phyloP scores from a whole-genome alignment of 2,113 vertebrate genomes.

The Girardinichthys multiradiatus region DNA sequence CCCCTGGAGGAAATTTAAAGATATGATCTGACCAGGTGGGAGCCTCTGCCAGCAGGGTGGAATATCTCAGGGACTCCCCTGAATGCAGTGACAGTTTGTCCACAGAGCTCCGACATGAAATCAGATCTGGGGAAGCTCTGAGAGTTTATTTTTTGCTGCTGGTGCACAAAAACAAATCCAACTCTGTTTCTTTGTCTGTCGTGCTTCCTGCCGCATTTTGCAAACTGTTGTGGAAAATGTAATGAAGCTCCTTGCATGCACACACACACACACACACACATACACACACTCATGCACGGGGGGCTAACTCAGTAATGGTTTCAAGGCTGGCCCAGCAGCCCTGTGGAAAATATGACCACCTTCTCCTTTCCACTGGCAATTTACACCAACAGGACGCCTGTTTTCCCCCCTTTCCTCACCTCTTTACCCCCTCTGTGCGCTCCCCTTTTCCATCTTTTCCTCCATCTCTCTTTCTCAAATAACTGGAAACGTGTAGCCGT shows the following conservation, averaged over 20 bases:
- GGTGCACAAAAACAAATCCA: conserved; percentile 6
- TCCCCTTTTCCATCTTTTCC: background rate
- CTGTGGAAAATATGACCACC: conserved; percentile 76
- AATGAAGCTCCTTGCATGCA: conserved; percentile 57
- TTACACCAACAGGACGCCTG: conserved; percentile 74
- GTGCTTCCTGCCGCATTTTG: conserved; percentile 62
- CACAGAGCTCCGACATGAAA: too few relatives aligned
- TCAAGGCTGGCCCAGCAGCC: conserved; percentile 68
- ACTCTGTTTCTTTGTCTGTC: conserved; percentile 48
- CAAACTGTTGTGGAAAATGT: conserved; percentile 78
- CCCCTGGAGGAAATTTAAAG: too few relatives aligned
- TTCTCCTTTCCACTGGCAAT: conserved; percentile 72
- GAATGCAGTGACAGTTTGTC: too few relatives aligned
- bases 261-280: conserved; percentile 27
- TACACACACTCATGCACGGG: conserved; percentile 9
- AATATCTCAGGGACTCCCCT: too few relatives aligned
- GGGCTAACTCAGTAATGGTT: conserved; percentile 72
- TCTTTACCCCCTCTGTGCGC: conserved; percentile 7
- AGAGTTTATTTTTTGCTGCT: background rate
- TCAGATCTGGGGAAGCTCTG: background rate
- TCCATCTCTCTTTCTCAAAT: conserved; percentile 34
- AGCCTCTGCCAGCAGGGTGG: too few relatives aligned
- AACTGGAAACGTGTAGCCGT: conserved; percentile 65
- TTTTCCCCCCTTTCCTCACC: conserved; percentile 45
- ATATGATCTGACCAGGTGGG: too few relatives aligned